Conservation (phyloP, 2,888 invertebrate species). For the Coenonympha arcania region DNA sequence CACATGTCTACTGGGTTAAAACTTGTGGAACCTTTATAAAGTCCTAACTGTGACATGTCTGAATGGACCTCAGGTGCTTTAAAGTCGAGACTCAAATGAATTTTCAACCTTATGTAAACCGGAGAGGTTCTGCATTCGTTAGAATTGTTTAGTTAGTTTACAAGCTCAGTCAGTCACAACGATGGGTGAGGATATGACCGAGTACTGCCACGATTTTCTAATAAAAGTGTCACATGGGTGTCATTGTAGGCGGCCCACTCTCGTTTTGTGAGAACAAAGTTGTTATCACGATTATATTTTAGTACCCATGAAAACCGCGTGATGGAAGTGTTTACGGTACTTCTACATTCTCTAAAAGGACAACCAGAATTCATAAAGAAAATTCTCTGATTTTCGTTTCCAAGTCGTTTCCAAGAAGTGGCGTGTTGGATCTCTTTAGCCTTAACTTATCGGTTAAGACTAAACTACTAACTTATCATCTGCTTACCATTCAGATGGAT, state of each 20-base stretch:
- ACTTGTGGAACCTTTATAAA: no score
- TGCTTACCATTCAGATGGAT: no score
- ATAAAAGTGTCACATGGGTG: constrained; percentile 55
- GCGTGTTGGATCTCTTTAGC: no score
- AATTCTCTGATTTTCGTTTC: no score
- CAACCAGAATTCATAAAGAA: no score
- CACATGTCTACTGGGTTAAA: no score
- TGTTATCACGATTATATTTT: constrained; percentile 8
- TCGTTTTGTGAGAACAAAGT: constrained; percentile 4
- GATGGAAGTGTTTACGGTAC: not conserved
- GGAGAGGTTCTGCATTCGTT: constrained; percentile 11
- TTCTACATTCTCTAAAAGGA: not conserved
- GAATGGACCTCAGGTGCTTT: no score
- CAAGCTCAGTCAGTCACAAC: constrained; percentile 9
- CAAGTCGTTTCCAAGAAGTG: no score
- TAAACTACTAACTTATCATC: no score
- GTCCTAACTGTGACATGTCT: no score
- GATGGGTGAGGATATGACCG: constrained; percentile 26
- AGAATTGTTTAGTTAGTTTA: not conserved
- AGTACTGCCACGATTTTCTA: constrained; percentile 59
- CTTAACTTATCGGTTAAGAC: no score
- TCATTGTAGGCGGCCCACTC: constrained; percentile 36
- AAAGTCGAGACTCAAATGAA: not conserved
- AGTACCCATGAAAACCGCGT: not conserved
- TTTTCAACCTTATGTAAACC: constrained; percentile 11